Percentiles rank a stretch among this genome's conserved stretches.
Evolutionary conservation across 2,888 invertebrate species (phyloP).

Genomic region (Melikaiella ostensackeni): DNA sequence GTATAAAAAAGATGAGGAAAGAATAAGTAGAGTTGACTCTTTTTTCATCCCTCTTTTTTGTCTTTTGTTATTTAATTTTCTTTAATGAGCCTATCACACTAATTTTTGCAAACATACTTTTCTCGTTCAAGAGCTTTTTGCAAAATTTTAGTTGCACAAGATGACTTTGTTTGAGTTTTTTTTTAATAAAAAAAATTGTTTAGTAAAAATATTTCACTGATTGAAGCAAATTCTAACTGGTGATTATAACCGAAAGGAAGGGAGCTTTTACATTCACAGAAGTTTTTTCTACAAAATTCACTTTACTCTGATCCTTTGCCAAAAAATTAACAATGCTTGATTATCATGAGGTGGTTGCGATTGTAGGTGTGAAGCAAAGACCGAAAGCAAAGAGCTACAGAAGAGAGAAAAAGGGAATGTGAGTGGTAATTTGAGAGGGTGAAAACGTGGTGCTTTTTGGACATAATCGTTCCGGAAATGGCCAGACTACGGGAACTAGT

Average conservation of each 20-base stretch:
- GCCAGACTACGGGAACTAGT: constrained; percentile 45
- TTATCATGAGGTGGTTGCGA: neutral
- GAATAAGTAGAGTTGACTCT: too few relatives aligned
- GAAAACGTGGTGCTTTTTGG: constrained; percentile 49
- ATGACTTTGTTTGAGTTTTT: too few relatives aligned
- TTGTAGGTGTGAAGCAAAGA: constrained; percentile 15
- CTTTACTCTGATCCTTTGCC: neutral
- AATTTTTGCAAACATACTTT: too few relatives aligned
- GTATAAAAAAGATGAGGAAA: too few relatives aligned
- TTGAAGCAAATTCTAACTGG: too few relatives aligned
- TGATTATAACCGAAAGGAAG: neutral
- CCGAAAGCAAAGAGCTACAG: constrained; percentile 36
- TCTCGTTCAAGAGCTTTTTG: too few relatives aligned
- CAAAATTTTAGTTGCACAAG: too few relatives aligned
- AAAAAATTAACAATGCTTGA: constrained; percentile 5
- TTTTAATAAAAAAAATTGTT: too few relatives aligned
- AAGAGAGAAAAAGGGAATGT: constrained; percentile 28
- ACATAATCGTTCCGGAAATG: constrained; percentile 52
- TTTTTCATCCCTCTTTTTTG: too few relatives aligned
- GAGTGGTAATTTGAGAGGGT: constrained; percentile 46
- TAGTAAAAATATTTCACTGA: too few relatives aligned
- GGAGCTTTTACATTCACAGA: neutral
- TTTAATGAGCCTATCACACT: too few relatives aligned
- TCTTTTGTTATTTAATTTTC: too few relatives aligned
- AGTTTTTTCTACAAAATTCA: neutral